phyloP scores from a whole-genome alignment of 2,888 invertebrate species.

The Lithophane leautieri region DNA sequence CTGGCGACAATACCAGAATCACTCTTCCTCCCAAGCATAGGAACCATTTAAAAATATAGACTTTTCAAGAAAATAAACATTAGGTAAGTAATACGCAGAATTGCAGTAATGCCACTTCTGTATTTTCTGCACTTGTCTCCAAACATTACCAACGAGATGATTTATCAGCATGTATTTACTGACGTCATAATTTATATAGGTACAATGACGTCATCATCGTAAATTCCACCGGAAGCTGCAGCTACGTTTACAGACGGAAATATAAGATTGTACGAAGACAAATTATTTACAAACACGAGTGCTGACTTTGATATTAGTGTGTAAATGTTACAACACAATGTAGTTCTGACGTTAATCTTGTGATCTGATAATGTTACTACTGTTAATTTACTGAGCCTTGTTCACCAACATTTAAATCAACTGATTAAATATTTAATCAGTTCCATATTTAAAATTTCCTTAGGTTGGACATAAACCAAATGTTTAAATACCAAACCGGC shows the following conservation, averaged over 20 bases:
- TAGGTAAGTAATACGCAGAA: too few relatives aligned
- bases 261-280: conserved; percentile 48
- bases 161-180: conserved; percentile 36
- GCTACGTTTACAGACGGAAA: conserved; percentile 46
- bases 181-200: conserved; percentile 45
- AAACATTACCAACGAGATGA: conserved; percentile 35
- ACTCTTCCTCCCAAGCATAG: too few relatives aligned
- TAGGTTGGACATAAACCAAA: too few relatives aligned
- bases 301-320: conserved; percentile 48
- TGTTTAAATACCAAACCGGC: too few relatives aligned
- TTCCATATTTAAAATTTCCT: too few relatives aligned
- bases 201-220: conserved; percentile 47
- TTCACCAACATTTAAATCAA: too few relatives aligned
- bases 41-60: too few relatives aligned
- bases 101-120: conserved; percentile 1
- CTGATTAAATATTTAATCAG: too few relatives aligned
- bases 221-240: conserved; percentile 55
- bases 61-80: too few relatives aligned
- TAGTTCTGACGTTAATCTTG: neutral
- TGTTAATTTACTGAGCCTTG: neutral
- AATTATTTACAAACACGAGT: conserved; percentile 56
- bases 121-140: neutral
- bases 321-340: conserved; percentile 24
- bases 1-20: too few relatives aligned
- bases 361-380: conserved; percentile 18